Evolutionary conservation across 64 coral and sea anemone species (phyloP).

Genomic region (Hydrozoanthus tunicans): DNA sequence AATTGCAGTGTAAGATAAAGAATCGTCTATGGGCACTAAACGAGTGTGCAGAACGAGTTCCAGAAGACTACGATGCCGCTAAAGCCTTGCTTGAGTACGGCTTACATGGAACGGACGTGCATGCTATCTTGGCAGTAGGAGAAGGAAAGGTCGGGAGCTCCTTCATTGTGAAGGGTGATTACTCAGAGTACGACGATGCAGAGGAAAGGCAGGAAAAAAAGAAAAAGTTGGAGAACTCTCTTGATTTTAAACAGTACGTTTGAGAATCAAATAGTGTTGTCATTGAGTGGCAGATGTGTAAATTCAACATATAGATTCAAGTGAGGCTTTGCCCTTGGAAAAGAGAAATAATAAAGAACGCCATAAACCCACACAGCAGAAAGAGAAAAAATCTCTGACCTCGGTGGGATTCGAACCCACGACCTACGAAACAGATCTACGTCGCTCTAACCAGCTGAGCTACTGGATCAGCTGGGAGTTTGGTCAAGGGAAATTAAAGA

Average conservation of each 20-base stretch:
- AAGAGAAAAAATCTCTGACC: too few relatives aligned
- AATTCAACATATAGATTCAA: not conserved
- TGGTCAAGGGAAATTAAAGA: too few relatives aligned
- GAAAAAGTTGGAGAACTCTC: constrained; percentile 53
- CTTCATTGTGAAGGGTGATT: constrained; percentile 68
- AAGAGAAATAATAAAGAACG: too few relatives aligned
- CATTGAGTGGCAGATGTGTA: not conserved
- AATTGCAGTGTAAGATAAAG: constrained; percentile 89
- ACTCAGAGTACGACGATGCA: constrained; percentile 46
- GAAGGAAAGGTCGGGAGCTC: constrained; percentile 53
- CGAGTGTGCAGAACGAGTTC: constrained; percentile 94
- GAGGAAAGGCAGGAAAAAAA: constrained; percentile 57
- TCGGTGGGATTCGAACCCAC: too few relatives aligned
- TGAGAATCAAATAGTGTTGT: not conserved
- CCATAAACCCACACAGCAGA: too few relatives aligned
- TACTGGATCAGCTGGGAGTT: too few relatives aligned
- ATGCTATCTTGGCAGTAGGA: constrained; percentile 64
- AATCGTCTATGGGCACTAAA: constrained; percentile 98
- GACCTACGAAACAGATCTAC: too few relatives aligned
- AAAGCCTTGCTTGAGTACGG: constrained; percentile 89
- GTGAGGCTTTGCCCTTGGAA: too few relatives aligned
- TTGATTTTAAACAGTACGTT: constrained; percentile 85
- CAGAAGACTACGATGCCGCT: constrained; percentile 84
- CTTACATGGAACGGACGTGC: constrained; percentile 78
- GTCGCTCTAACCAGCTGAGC: too few relatives aligned